Base-by-base conservation (phyloP, 1,140 invertebrate genomes). In the Meloidogyne chitwoodi region DNA sequence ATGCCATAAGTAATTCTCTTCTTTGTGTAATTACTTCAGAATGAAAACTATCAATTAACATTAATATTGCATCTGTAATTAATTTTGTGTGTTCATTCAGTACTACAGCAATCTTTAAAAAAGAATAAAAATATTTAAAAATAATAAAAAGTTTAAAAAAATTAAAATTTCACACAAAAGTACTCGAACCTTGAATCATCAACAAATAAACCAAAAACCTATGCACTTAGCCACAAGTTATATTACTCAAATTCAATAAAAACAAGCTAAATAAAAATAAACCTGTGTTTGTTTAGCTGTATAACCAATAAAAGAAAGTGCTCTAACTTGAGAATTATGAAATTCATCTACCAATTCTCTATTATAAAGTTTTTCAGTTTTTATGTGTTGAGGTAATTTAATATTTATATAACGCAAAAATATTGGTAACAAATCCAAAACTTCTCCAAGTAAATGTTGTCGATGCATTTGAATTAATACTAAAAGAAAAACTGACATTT, bases 341-440 rank as follows among this genome's bases (percentile, higher is more conserved):
- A 81, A 81, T 31, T 81, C 80, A 64, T 81, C 80, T 22, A 83
- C 71, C 41, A 81, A 38, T 41, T 78, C 77, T 74, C 68, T 80
- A 75, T 78, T 78, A 75, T 78, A 78, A 27, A 41, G 22, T 34
- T 68, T 79, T 27, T 78, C 48, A 14, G 12, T 44, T 16, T 62
- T 68, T 8, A 79, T 29, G 14, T 67, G 41, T n/a, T 61, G 27
- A 14, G 56, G 80, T 12, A 73, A 38, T 19, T 27, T 24, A 19
- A 80, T 73, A 26, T 71, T 69, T 34, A 82, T 66, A 44, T 80
- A 80, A 31, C 77, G 81, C 5, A 80, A 38, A 68, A 81, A 82
- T 24, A 80, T 62, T 12, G 73, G 71, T n/a, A 80, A 22, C 27
- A 80, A 27, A 27, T 79, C 74, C 10, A 63, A 4, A 27, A 80